These are phyloP conservation scores for Drosophila stalkeri DNA, from an alignment of 2,888 invertebrate species.

Conservation along the genomic window DNA sequence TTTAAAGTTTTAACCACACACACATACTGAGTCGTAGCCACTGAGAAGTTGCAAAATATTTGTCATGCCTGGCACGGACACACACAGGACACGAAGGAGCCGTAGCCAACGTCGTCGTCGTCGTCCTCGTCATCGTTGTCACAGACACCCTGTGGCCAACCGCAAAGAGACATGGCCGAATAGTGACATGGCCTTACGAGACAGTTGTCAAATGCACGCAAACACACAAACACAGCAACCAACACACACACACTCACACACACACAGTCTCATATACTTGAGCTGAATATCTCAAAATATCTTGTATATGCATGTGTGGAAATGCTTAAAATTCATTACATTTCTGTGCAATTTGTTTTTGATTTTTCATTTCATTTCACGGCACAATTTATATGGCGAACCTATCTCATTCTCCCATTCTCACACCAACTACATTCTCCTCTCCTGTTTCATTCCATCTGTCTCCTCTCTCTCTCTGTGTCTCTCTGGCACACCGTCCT, in stretches of 20 bases:
- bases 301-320: constrained; percentile 59
- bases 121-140: constrained; percentile 59
- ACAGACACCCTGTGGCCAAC: constrained; percentile 79
- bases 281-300: constrained; percentile 39
- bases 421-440: not conserved
- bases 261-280: constrained; percentile 24
- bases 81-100: constrained; percentile 53
- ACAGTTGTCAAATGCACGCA: constrained; percentile 74
- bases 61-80: constrained; percentile 77
- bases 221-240: constrained; percentile 19
- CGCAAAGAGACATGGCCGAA: constrained; percentile 79
- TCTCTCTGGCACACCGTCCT: not conserved
- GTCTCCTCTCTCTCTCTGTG: not conserved
- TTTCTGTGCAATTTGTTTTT: constrained; percentile 77
- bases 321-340: constrained; percentile 80
- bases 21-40: constrained; percentile 29
- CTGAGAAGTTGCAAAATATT: constrained; percentile 76
- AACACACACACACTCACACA: not conserved
- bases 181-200: constrained; percentile 78
- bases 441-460: not conserved
- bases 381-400: constrained; percentile 61
- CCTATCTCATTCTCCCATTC: not conserved
- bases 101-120: constrained; percentile 41
- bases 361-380: constrained; percentile 78
- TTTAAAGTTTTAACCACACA: constrained; percentile 71